Percentiles rank a stretch among this genome's conserved stretches.
Conservation (phyloP, 2,888 invertebrate genomes). For the Drosophila testacea region DNA sequence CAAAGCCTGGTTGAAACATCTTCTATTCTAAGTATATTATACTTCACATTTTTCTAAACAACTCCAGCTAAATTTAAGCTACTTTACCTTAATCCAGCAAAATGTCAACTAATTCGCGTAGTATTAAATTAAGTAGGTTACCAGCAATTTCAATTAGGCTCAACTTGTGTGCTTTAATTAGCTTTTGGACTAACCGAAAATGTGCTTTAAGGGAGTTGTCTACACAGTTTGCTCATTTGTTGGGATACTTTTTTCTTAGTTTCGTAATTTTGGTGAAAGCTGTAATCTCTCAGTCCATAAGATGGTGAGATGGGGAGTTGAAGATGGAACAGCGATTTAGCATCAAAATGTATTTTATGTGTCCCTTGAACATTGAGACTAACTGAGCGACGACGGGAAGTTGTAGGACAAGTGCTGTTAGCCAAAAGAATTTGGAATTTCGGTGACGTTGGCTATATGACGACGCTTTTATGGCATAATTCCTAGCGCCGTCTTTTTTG, state of each 20-base stretch:
- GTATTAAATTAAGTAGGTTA: not conserved
- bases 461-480: conserved; percentile 78
- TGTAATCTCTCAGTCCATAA: conserved; percentile 37
- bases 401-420: conserved; percentile 32
- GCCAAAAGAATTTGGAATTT: conserved; percentile 47
- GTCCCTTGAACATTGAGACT: conserved; percentile 75
- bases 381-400: conserved; percentile 50
- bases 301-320: not conserved
- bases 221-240: conserved; percentile 48
- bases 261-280: conserved; percentile 29
- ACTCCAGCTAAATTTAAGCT: not conserved
- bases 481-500: conserved; percentile 64
- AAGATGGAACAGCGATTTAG: conserved; percentile 12
- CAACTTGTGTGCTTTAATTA: conserved; percentile 2
- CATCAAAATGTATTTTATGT: conserved; percentile 65
- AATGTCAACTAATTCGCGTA: not conserved
- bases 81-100: not conserved
- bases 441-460: conserved; percentile 38
- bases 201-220: conserved; percentile 38
- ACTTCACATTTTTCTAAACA: too few species aligned
- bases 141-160: conserved; percentile 3
- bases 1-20: not conserved
- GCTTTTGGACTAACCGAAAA: conserved; percentile 25
- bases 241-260: conserved; percentile 39
- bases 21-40: not conserved